Evolutionary conservation across 1,140 invertebrate genomes (phyloP), one percentile per base, ranked within the genome.

Genomic region (Orius laevigatus): DNA sequence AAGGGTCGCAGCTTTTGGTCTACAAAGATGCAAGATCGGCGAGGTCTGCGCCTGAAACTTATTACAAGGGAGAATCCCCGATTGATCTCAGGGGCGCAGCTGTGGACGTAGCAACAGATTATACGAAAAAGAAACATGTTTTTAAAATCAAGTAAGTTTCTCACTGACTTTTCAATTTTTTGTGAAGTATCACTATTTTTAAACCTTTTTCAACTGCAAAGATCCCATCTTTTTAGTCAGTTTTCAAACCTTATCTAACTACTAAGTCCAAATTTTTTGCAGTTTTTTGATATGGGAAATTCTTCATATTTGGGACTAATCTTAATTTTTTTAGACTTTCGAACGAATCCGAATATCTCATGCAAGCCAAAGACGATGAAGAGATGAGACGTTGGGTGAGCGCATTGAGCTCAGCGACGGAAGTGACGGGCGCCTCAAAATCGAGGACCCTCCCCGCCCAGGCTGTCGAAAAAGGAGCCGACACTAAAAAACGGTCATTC

Each of bases 101-200:
- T 36, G 81, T 85, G 50, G 78, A 83, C 54, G 76, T 93, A 50
- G 91, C 93, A 49, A 75, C 75, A 56, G 93, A 98, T 71, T 98
- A 99, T 67, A 92, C 85, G 53, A 98, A 98, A 76, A 93, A 92
- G 75, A 95, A 94, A 71, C 81, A 96, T 67, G 94, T 98, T 55
- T 92, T 98, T 73, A 78, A 91, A 66, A 73, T 96, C 52, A 93
- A 88, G 84, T 90, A 65, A 70, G 76, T 38, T 25, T 25, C n/a
- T n/a, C n/a, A n/a, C n/a, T n/a, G n/a, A n/a, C n/a, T n/a, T n/a
- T n/a, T n/a, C n/a, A n/a, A n/a, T n/a, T n/a, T n/a, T n/a, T n/a
- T n/a, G n/a, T n/a, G n/a, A n/a, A n/a, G n/a, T n/a, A n/a, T n/a
- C n/a, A n/a, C n/a, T n/a, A n/a, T n/a, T n/a, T n/a, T n/a, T n/a